phyloP scores from a whole-genome alignment of 2,113 vertebrate species.

The Macroglossus sobrinus region DNA sequence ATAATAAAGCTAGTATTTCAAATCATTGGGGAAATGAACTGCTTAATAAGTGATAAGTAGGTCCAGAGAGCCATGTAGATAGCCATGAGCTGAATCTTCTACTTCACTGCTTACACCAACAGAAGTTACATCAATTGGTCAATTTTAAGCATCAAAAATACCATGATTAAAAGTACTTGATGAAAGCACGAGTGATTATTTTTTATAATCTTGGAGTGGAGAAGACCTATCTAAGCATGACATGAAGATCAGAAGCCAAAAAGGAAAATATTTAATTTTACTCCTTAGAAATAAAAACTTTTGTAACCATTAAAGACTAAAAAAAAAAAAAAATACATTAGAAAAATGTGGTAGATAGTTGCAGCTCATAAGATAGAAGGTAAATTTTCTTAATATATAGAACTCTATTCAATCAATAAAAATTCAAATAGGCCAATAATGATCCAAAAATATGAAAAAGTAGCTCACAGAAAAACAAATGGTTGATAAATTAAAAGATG shows the following conservation, averaged over 20 bases:
- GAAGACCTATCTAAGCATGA: background rate
- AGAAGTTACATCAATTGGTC: background rate
- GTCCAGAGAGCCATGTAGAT: background rate
- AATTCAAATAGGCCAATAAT: background rate
- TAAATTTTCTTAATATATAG: background rate
- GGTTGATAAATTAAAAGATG: background rate
- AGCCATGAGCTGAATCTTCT: background rate
- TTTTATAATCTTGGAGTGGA: background rate
- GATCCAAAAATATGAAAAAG: conserved; percentile 5
- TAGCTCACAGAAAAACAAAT: background rate
- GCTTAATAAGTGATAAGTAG: background rate
- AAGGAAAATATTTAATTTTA: background rate
- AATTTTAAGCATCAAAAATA: background rate
- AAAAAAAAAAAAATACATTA: background rate
- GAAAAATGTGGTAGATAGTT: conserved; percentile 13
- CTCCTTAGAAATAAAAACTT: conserved; percentile 14
- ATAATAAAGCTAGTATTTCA: background rate
- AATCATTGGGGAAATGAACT: background rate
- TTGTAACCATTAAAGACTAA: background rate
- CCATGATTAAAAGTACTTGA: background rate
- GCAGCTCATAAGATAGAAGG: background rate
- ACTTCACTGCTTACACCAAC: background rate
- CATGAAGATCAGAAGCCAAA: background rate
- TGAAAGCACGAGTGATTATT: background rate
- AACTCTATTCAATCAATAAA: conserved; percentile 7